Conservation (phyloP, 1,140 invertebrate species). For the Drosophila bifasciata region DNA sequence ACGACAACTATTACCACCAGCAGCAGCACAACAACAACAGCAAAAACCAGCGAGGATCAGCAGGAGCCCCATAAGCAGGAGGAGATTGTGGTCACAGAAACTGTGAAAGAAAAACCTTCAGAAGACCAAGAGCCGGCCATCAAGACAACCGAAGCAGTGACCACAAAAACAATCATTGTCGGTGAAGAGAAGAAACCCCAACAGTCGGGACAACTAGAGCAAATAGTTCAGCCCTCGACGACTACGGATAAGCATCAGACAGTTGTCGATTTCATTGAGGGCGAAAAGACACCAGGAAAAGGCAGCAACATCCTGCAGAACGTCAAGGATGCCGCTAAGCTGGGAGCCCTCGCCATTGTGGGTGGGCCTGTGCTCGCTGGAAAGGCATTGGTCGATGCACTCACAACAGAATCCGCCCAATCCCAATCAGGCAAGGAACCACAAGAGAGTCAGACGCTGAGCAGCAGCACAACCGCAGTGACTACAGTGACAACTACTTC, state of each 20-base stretch:
- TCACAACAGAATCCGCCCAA: constrained; percentile 86
- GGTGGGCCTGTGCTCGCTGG: constrained; percentile 92
- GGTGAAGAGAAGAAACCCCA: constrained; percentile 33
- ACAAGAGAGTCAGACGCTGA: constrained; percentile 5
- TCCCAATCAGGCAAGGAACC: constrained; percentile 68
- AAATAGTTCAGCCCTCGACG: background rate
- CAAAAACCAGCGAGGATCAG: constrained; percentile 29
- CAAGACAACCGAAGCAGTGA: constrained; percentile 31
- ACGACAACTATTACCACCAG: constrained; percentile 59
- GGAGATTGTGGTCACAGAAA: constrained; percentile 25
- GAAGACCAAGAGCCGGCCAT: background rate
- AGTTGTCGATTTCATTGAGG: constrained; percentile 65
- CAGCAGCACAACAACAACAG: constrained; percentile 29
- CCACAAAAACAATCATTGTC: constrained; percentile 11
- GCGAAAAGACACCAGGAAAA: constrained; percentile 35
- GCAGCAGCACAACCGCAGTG: constrained; percentile 50
- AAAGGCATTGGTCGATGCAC: constrained; percentile 91
- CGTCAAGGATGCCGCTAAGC: constrained; percentile 92
- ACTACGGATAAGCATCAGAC: constrained; percentile 48
- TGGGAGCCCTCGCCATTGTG: constrained; percentile 92
- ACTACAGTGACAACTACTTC: constrained; percentile 63
- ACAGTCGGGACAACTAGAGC: constrained; percentile 41
- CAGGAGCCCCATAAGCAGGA: constrained; percentile 9
- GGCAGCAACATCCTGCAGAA: constrained; percentile 78
- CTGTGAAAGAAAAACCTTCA: background rate